Evolutionary conservation across 2,888 invertebrate species (phyloP), one percentile per base, ranked within the genome.

Genomic region (Trissolcus brochymenae): DNA sequence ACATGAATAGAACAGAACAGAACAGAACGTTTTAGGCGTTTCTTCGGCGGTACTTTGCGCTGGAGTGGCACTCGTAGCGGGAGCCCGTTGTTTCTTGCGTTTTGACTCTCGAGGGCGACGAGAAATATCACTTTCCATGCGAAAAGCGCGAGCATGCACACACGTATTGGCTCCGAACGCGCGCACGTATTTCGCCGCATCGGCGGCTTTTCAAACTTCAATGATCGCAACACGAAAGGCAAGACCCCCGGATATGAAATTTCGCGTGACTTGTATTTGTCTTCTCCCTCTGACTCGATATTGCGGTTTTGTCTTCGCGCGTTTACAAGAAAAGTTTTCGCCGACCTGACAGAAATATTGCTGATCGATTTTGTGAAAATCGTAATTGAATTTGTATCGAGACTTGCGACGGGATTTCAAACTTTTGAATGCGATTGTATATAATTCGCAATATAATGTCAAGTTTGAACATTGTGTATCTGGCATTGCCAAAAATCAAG

Each of bases 1-100:
- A 80, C 82, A 82, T 82, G 84, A 86, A 85, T 82, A 83, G 82
- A 80, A 61, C 64, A 82, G 81, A 81, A 82, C 81, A 83, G 82
- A 80, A 61, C 64, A 82, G 81, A 81, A 82, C 81, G 83, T 85
- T 85, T 82, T 81, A 82, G 83, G 83, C 84, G 82, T 83, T 85
- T 84, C 80, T 82, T 81, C 64, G 50, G 57, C 35, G 80, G 80
- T 78, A 82, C 79, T 78, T 73, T 71, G 79, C 82, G 81, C 80
- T 67, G 66, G 76, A 83, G 83, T 81, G 80, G 79, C 81, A 78
- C 80, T 81, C 82, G 81, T 85, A 81, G 55, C 75, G 81, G 81
- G 59, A 55, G 76, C 82, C 84, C 82, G 84, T 84, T 85, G 83
- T 81, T 83, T 83, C 78, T 54, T 81, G 82, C 82, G 79, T 82